Conservation (phyloP, 64 coral and sea anemone species). For the Acropora yongei region DNA sequence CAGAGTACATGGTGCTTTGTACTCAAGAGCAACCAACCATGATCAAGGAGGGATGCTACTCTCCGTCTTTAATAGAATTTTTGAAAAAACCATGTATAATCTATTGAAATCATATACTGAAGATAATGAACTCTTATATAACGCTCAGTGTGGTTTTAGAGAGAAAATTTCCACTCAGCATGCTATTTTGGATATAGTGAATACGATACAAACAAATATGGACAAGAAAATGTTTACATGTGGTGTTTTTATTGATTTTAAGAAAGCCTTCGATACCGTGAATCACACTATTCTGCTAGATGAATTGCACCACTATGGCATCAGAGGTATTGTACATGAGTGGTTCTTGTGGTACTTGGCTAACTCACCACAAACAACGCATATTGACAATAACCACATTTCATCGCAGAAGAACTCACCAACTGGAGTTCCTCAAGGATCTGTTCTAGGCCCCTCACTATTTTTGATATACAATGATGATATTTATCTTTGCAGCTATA, state of each 20-base stretch:
- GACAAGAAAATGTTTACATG: constrained; percentile 11
- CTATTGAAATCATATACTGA: too few species aligned
- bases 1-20: too few species aligned
- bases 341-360: not conserved
- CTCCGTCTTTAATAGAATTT: too few species aligned
- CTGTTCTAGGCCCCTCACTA: not conserved
- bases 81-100: too few species aligned
- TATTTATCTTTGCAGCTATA: not conserved
- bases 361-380: not conserved
- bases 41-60: too few species aligned
- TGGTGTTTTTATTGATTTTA: not conserved
- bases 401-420: constrained; percentile 10
- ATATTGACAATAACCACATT: constrained; percentile 25
- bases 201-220: not conserved
- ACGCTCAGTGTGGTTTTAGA: too few species aligned
- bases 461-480: constrained; percentile 55
- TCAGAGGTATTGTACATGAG: not conserved
- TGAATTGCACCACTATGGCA: not conserved
- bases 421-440: constrained; percentile 22
- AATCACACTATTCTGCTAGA: not conserved
- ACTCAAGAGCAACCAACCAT: too few species aligned
- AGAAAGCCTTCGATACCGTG: not conserved
- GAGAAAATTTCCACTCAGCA: too few species aligned
- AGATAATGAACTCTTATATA: too few species aligned
- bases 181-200: too few species aligned